Percentiles rank a stretch among this genome's conserved stretches.
phyloP scores from a whole-genome alignment of 2,888 invertebrate genomes.

The Archaeoteleia sp. region DNA sequence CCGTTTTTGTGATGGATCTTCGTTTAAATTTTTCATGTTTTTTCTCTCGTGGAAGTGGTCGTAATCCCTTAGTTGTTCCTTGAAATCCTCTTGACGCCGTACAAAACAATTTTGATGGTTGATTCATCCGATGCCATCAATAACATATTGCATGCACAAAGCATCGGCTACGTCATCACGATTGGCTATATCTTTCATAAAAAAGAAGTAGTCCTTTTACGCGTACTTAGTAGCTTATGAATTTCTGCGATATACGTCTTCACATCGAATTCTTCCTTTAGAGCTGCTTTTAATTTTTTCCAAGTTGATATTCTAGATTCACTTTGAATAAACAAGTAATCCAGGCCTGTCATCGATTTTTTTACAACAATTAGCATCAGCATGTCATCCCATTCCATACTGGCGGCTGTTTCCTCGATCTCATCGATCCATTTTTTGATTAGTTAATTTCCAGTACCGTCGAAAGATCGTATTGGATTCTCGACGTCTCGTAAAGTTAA shows the following conservation, averaged over 20 bases:
- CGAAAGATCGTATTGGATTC: constrained; percentile 1
- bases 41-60: not conserved
- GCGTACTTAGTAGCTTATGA: constrained; percentile 19
- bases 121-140: constrained; percentile 43
- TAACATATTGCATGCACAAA: constrained; percentile 39
- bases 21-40: no score
- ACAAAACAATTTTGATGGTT: constrained; percentile 23
- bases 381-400: not conserved
- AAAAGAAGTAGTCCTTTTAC: constrained; percentile 40
- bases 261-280: not conserved
- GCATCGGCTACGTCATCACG: constrained; percentile 24
- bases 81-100: constrained; percentile 31
- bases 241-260: constrained; percentile 27
- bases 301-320: not conserved
- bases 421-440: not conserved
- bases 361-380: not conserved
- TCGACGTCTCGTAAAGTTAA: constrained; percentile 5
- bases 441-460: not conserved
- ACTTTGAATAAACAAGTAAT: constrained; percentile 1
- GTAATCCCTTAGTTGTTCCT: constrained; percentile 4
- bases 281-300: not conserved
- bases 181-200: constrained; percentile 43
- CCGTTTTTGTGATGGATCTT: no score
- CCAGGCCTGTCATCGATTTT: not conserved
- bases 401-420: not conserved